Base-by-base conservation (phyloP, 1,140 invertebrate genomes). In the Whitmania pigra region DNA sequence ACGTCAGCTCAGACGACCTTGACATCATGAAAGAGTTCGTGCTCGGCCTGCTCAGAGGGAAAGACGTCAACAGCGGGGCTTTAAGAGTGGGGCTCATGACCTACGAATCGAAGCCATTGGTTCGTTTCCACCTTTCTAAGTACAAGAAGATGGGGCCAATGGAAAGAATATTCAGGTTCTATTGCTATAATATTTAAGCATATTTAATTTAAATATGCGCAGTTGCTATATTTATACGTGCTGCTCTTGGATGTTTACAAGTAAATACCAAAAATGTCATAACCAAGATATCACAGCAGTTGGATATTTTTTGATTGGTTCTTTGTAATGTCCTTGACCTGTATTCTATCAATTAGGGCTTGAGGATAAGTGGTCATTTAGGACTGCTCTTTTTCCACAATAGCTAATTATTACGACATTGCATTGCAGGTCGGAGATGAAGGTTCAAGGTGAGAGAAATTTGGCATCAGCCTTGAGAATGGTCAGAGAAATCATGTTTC, bases 21-120 rank as follows among this genome's bases (percentile, higher is more conserved):
- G 15, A 49, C 25, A 29, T 54, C 25, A 55, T 73, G 22, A 53
- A 55, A 20, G 25, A 69, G 13, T 73, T 73, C 31, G 36, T 73
- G 22, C 25, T 60, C 29, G 68, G 68, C 20, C 20, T 73, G 67
- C 67, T 73, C n/a, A 31, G 66, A 6, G 29, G 55, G 5, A 68
- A 40, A 22, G 31, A 69, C 53, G 69, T 73, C 72, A 53, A 73
- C 31, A 27, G 29, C 22, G 72, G 72, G 20, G 20, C 27, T 53
- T 27, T 73, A 6, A 43, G 72, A 20, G 72, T 73, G 29, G 72
- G 72, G 9, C 25, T 69, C 31, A 43, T 73, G 25, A 54, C 72
- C 2, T 73, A 31, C 67, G 20, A 49, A 25, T 6, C 57, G 18
- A 53, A 67, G 17, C 22, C 71, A 40, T 6, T 3, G n/a, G 40